Percentiles rank a stretch among this genome's conserved stretches.
Conservation (phyloP, 2,888 invertebrate species). For the Drosophila acutilabella region DNA sequence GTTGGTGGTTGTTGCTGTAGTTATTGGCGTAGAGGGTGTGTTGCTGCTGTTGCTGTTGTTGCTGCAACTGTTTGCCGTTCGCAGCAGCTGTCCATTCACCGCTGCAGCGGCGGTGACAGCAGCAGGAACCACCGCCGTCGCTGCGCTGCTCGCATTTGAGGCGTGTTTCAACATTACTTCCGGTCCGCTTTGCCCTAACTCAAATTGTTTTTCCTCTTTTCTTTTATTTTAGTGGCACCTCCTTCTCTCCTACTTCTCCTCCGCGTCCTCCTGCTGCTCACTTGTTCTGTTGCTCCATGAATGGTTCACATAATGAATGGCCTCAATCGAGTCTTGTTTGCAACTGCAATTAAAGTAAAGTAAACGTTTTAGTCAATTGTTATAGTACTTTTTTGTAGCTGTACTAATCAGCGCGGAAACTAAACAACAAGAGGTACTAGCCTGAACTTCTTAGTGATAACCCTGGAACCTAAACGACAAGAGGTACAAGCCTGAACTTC, state of each 20-base stretch:
- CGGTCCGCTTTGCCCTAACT: slow-evolving; percentile 29
- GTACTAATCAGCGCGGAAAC: too few species aligned
- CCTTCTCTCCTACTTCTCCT: slow-evolving; percentile 14
- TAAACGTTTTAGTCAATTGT: too few species aligned
- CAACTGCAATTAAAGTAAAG: slow-evolving; percentile 23
- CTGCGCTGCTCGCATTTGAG: slow-evolving; percentile 74
- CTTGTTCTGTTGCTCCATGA: slow-evolving; percentile 29
- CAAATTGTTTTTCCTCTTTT: slow-evolving; percentile 3
- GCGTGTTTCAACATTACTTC: slow-evolving; percentile 81
- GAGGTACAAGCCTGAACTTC: too few species aligned
- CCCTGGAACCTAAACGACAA: too few species aligned
- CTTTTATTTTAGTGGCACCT: background rate
- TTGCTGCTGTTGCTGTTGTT: slow-evolving; percentile 5
- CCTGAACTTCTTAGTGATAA: too few species aligned
- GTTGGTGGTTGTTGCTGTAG: slow-evolving; percentile 3
- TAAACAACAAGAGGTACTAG: too few species aligned
- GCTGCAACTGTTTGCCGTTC: slow-evolving; percentile 41
- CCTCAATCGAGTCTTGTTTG: slow-evolving; percentile 7
- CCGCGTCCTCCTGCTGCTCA: slow-evolving; percentile 25
- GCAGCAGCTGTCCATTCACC: slow-evolving; percentile 66
- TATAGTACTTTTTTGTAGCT: too few species aligned
- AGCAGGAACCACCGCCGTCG: slow-evolving; percentile 12
- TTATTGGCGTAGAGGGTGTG: background rate
- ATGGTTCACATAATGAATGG: slow-evolving; percentile 53
- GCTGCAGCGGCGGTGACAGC: slow-evolving; percentile 30